A percentile compares a stretch with the other conserved stretches of the same genome.
Evolutionary conservation across 2,113 vertebrate species (phyloP).

Genomic region (Maylandia zebra): DNA sequence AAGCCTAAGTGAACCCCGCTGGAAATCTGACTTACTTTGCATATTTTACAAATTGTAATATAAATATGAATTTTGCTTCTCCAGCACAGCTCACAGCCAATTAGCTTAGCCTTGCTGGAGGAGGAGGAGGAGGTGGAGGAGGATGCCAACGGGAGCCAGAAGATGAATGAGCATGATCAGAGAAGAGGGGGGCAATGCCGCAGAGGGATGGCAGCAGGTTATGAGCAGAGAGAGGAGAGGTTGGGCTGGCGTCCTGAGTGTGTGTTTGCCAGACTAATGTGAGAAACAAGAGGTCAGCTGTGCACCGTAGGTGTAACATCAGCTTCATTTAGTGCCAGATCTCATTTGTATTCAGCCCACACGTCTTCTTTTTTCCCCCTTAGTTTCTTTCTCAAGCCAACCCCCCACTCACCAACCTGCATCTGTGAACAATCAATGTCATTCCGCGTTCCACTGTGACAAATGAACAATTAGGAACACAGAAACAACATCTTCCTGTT

Average conservation of each 20-base stretch:
- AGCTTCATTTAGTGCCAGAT: not conserved
- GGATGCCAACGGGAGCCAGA: conserved; percentile 2
- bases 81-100: conserved; percentile 13
- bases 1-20: not conserved
- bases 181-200: not conserved
- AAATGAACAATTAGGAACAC: not conserved
- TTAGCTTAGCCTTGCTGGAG: conserved; percentile 19
- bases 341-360: conserved; percentile 9
- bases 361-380: not conserved
- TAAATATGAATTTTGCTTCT: not conserved
- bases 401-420: not conserved
- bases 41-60: not conserved
- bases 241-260: not conserved
- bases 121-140: not conserved
- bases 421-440: not conserved
- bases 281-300: not conserved
- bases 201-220: not conserved
- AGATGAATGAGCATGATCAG: conserved; percentile 24
- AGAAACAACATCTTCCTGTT: not conserved
- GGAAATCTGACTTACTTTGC: not conserved
- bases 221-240: not conserved
- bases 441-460: not conserved
- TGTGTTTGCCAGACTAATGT: not conserved
- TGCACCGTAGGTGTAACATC: not conserved
- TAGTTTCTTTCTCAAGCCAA: not conserved